phyloP scores from a whole-genome alignment of 1,140 invertebrate genomes.

The Lethocerus indicus region DNA sequence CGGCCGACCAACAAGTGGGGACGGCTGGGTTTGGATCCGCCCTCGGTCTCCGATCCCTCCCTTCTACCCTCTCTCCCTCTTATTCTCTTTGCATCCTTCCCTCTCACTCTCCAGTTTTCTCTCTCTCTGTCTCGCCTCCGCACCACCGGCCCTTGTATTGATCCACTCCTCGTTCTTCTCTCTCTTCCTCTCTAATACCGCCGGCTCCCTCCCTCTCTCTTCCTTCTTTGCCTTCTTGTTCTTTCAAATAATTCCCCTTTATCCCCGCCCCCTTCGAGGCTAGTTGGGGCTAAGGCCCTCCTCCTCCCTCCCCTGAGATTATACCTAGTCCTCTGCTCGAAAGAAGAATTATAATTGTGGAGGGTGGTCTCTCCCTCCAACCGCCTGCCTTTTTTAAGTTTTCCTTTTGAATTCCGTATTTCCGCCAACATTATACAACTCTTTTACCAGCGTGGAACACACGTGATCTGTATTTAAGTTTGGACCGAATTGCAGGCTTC shows the following conservation, averaged over 20 bases:
- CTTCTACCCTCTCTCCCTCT: background rate
- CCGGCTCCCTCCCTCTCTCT: background rate
- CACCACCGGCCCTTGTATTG: conserved; percentile 15
- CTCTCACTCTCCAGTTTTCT: background rate
- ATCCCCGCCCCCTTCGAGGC: background rate
- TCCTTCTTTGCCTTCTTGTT: background rate
- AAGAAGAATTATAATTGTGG: too few species aligned
- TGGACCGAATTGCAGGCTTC: too few species aligned
- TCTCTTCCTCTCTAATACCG: conserved; percentile 13
- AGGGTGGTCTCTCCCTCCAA: too few species aligned
- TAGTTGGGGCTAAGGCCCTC: too few species aligned
- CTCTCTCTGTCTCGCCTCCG: conserved; percentile 12
- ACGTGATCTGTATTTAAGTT: too few species aligned
- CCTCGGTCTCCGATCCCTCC: background rate
- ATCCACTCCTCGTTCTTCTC: background rate
- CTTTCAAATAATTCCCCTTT: background rate
- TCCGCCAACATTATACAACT: too few species aligned
- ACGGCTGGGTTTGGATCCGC: background rate
- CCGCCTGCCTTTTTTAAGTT: too few species aligned
- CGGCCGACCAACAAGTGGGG: too few species aligned
- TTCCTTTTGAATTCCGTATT: too few species aligned
- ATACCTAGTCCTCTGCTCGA: too few species aligned
- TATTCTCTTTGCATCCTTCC: background rate
- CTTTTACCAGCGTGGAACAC: too few species aligned
- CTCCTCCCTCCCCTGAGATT: too few species aligned